Percentiles rank a stretch among this genome's conserved stretches.
These are phyloP conservation scores for Enteromius unitaeniatus DNA, from an alignment of 2,797 vertebrate genomes.

Conservation along the genomic window DNA sequence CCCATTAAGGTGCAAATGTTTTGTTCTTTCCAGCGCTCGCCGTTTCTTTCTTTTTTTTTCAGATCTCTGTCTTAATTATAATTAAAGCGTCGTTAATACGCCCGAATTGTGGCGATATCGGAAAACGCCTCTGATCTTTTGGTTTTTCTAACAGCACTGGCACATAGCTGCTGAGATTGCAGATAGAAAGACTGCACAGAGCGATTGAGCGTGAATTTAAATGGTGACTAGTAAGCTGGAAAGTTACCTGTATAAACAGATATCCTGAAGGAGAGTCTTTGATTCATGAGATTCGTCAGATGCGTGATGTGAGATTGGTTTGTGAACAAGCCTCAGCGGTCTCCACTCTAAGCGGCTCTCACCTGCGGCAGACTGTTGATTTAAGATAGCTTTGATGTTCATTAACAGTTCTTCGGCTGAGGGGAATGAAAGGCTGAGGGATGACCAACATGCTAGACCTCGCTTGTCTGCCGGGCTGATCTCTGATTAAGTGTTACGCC, in stretches of 20 bases:
- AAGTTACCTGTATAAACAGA: slow-evolving; percentile 14
- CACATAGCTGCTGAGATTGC: slow-evolving; percentile 11
- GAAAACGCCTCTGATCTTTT: slow-evolving; percentile 46
- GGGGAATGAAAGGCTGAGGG: slow-evolving; percentile 76
- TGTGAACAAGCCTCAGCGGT: slow-evolving; percentile 31
- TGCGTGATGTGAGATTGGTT: background rate
- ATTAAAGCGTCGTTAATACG: slow-evolving; percentile 58
- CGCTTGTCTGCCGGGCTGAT: slow-evolving; percentile 68
- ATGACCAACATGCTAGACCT: slow-evolving; percentile 35
- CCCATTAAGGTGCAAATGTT: slow-evolving; percentile 51
- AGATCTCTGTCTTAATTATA: slow-evolving; percentile 45
- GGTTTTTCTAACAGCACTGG: slow-evolving; percentile 49
- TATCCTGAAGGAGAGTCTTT: slow-evolving; percentile 32
- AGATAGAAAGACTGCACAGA: slow-evolving; percentile 17
- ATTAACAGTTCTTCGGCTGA: slow-evolving; percentile 78
- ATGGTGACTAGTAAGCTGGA: background rate
- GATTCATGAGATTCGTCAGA: slow-evolving; percentile 40
- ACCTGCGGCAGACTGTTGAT: slow-evolving; percentile 75
- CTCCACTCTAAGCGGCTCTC: slow-evolving; percentile 50
- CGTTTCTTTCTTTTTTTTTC: slow-evolving; percentile 3
- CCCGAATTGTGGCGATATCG: slow-evolving; percentile 39
- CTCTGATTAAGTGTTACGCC: slow-evolving; percentile 89
- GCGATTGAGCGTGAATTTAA: slow-evolving; percentile 3
- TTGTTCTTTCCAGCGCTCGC: slow-evolving; percentile 27
- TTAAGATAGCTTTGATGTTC: slow-evolving; percentile 82